phyloP scores from a whole-genome alignment of 2,797 vertebrate species.

The Denticeps clupeoides region DNA sequence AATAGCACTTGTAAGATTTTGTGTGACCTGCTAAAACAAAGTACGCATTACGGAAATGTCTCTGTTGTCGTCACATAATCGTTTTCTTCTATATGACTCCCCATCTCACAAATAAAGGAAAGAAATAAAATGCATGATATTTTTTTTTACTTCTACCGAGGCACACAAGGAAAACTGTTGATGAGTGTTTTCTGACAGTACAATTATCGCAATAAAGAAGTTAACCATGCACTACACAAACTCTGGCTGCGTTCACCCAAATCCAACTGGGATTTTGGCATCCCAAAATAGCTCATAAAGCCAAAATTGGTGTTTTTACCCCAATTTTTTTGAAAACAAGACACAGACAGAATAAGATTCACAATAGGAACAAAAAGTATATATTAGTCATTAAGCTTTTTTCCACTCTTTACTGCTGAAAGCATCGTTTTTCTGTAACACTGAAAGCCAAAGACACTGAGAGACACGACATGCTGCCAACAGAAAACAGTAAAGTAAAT shows the following conservation, averaged over 20 bases:
- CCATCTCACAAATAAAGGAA: conserved; percentile 4
- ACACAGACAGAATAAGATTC: conserved; percentile 14
- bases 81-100: not conserved
- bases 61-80: not conserved
- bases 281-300: no score
- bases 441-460: conserved; percentile 14
- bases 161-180: conserved; percentile 14
- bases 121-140: not conserved
- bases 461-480: conserved; percentile 8
- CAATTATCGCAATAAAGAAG: conserved; percentile 14
- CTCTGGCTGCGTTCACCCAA: conserved; percentile 12
- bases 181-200: conserved; percentile 10
- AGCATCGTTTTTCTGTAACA: conserved; percentile 23
- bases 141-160: conserved; percentile 8
- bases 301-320: no score
- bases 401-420: no score
- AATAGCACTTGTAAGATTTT: conserved; percentile 33
- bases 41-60: not conserved
- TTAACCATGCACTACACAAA: conserved; percentile 25
- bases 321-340: conserved; percentile 2
- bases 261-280: conserved; percentile 4
- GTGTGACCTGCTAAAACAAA: conserved; percentile 6
- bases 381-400: conserved; percentile 8
- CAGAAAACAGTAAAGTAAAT: conserved; percentile 20
- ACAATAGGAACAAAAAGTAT: conserved; percentile 20